Percentiles rank a stretch among this genome's conserved stretches.
Conservation (phyloP, 2,113 vertebrate genomes). For the Heterotilapia buettikoferi region DNA sequence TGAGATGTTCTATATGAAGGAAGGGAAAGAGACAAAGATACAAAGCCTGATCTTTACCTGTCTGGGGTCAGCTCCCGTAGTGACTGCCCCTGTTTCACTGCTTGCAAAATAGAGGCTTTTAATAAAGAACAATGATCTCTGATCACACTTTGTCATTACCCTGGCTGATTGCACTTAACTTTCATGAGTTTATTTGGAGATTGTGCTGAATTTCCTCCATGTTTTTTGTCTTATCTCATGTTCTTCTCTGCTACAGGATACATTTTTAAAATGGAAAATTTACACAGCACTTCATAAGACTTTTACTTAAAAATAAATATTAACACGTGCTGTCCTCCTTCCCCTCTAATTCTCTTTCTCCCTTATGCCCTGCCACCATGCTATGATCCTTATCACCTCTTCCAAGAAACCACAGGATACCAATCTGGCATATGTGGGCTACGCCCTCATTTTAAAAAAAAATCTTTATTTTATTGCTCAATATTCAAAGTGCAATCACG, state of each 20-base stretch:
- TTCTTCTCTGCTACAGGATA: rapidly evolving
- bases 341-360: background rate
- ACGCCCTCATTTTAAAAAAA: rapidly evolving
- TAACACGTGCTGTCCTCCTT: background rate
- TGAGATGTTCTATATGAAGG: background rate
- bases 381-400: background rate
- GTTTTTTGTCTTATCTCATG: background rate
- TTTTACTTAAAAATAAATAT: background rate
- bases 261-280: background rate
- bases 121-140: background rate
- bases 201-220: background rate
- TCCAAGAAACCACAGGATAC: conserved; percentile 47
- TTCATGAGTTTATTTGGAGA: background rate
- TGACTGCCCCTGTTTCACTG: conserved; percentile 15
- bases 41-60: conserved; percentile 8
- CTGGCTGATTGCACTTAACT: background rate
- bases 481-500: background rate
- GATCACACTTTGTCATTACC: background rate
- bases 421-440: conserved; percentile 29
- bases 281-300: background rate
- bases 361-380: background rate
- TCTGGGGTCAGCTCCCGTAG: conserved; percentile 15
- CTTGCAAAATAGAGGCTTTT: background rate
- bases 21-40: background rate
- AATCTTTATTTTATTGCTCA: background rate